These are phyloP conservation scores for Cotesia vestalis DNA, from an alignment of 1,140 invertebrate genomes.

Conservation along the genomic window DNA sequence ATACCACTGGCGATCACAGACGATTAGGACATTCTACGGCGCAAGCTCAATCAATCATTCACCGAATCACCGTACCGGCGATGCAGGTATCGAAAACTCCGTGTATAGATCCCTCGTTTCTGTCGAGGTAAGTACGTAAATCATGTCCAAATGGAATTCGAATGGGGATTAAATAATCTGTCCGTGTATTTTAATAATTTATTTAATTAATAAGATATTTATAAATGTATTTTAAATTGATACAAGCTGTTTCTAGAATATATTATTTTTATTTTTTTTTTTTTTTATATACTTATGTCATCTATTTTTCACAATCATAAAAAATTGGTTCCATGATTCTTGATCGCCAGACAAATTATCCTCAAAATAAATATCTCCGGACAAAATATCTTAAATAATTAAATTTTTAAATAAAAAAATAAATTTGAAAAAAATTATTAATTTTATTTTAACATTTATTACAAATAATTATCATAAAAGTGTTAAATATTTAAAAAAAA, in stretches of 20 bases:
- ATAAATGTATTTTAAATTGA: background rate
- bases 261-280: background rate
- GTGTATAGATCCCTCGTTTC: constrained; percentile 19
- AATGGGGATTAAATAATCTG: background rate
- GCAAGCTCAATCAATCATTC: constrained; percentile 23
- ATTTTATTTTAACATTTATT: too few species aligned
- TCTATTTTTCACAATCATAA: too few species aligned
- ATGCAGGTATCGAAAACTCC: constrained; percentile 27
- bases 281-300: too few species aligned
- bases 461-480: too few species aligned
- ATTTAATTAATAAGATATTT: constrained; percentile 14
- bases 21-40: constrained; percentile 28
- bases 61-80: too few species aligned
- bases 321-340: too few species aligned
- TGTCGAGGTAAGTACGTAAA: constrained; percentile 20
- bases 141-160: constrained; percentile 20
- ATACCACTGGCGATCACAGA: constrained; percentile 25
- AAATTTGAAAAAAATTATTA: too few species aligned
- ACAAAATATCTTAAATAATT: too few species aligned
- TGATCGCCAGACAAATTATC: too few species aligned
- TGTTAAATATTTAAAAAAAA: too few species aligned
- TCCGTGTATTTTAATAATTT: constrained; percentile 4
- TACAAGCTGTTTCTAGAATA: background rate
- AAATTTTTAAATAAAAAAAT: too few species aligned
- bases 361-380: too few species aligned